Evolutionary conservation across 2,888 invertebrate genomes (phyloP), one percentile per base, ranked within the genome.

Genomic region (Cyrtodaria siliqua): DNA sequence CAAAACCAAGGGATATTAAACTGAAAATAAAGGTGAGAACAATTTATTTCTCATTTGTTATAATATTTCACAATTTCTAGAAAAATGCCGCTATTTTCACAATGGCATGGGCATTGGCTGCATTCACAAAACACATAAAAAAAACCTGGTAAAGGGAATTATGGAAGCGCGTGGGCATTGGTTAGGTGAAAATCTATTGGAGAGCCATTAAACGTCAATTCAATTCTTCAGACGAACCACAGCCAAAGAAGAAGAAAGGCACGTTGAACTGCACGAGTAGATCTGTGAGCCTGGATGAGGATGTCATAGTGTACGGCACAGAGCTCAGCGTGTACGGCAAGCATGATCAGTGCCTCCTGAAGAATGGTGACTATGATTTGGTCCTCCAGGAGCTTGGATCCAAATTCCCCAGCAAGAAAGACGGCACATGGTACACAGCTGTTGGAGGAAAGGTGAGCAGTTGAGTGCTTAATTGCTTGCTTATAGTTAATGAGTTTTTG

Each of bases 311-410:
- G 14, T 92, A 90, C 78, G 88, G 90, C 23, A 87, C 93, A 9
- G 98, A 98, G 93, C 93, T 98, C 69, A 96, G 97, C 72, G 96
- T 98, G 33, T 98, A 97, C 91, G 98, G 98, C 92, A 97, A 97
- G 91, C 96, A 97, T 89, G 97, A 96, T 90, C 95, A 97, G 18
- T 97, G 97, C 91, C 94, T 97, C 66, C 94, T 97, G 59, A 96
- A 96, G 0, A 97, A 97, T 85, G 98, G 98, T 2, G 97, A 97
- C 91, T 98, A 98, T 93, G 97, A 98, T 91, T 94, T 98, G 70
- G 96, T 96, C 60, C 93, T 98, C 78, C 96, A 97, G 88, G 97
- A 97, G 87, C 95, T 76, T 40, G 86, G 73, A 40, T 81, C 79
- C 24, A 89, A 94, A 90, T 93, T 93, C 40, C 94, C 95, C 1